Evolutionary conservation across 2,113 vertebrate species (phyloP), one percentile per base, ranked within the genome.

Genomic region (Stegostoma tigrinum): DNA sequence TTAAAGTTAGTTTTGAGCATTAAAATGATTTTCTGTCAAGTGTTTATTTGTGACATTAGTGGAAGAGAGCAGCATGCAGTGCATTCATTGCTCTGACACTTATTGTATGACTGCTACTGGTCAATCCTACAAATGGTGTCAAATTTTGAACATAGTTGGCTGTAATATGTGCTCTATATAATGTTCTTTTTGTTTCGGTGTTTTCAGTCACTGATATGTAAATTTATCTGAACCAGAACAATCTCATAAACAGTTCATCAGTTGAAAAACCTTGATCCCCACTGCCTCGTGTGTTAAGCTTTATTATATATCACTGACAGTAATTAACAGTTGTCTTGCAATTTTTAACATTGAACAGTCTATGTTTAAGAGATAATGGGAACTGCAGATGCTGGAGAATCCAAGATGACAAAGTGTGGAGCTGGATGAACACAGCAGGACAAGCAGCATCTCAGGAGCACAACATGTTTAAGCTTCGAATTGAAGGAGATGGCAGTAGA

Each of bases 161-260:
- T 67, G n/a, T 38, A n/a, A 66, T 23, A 17, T 38, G n/a, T 67
- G 61, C 30, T 93, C 89, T 23, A 38, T 93, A 91, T 91, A 91
- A n/a, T 55, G 1, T n/a, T n/a, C 19, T 38, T 23, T 1, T 64
- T 66, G 17, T n/a, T 66, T 66, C 61, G 38, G 89, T 66, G 64
- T 23, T 93, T 34, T 67, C 23, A 38, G 19, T 93, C 55, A 61
- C 17, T 66, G 61, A 38, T 93, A 19, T 67, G 61, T 66, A 34
- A 66, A 23, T 93, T 93, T 93, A 93, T 93, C 21, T 21, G 23
- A n/a, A 93, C 30, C 61, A 93, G 89, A 93, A 93, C 30, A 34
- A 66, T 1, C 38, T 55, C 61, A 91, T 66, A 91, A 66, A 91
- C 30, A 93, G 89, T 93, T 66, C 61, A 93, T 66, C 55, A n/a